A percentile compares a stretch with the other conserved stretches of the same genome.
Conservation (phyloP, 1,140 invertebrate genomes). For the Aporrectodea caliginosa region DNA sequence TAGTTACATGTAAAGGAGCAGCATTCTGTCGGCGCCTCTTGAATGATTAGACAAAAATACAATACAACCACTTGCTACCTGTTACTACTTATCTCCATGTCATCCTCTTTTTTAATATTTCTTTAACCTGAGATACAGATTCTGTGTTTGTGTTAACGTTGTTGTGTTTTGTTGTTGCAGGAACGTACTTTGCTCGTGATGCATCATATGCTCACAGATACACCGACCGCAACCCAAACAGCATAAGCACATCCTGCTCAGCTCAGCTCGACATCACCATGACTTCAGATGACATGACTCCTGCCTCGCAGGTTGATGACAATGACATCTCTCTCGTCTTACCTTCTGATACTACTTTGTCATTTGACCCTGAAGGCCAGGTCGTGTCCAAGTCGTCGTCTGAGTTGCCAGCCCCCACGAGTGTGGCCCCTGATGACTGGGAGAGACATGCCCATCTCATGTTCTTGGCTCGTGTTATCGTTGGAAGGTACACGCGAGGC, state of each 20-base stretch:
- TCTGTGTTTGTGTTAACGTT: too few relatives aligned
- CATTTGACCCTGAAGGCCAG: too few relatives aligned
- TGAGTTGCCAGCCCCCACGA: not conserved
- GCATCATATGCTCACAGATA: conserved; percentile 28
- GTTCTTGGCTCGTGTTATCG: conserved; percentile 44
- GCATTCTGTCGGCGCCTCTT: too few relatives aligned
- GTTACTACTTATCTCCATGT: too few relatives aligned
- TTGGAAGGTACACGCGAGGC: conserved; percentile 40
- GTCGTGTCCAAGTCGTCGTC: not conserved
- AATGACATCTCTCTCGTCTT: too few relatives aligned
- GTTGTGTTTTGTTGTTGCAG: conserved; percentile 2
- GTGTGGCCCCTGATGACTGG: not conserved
- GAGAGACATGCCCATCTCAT: conserved; percentile 30
- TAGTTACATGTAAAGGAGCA: too few relatives aligned
- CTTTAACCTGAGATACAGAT: too few relatives aligned
- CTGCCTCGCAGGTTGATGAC: not conserved
- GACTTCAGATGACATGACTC: not conserved
- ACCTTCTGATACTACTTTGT: too few relatives aligned
- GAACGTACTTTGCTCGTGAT: conserved; percentile 31
- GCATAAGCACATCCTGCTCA: not conserved
- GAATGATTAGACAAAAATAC: too few relatives aligned
- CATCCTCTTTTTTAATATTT: too few relatives aligned
- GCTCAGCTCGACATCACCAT: not conserved
- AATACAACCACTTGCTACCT: too few relatives aligned
- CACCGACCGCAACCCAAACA: conserved; percentile 6